Conservation (phyloP, 2,797 vertebrate genomes). For the Cygnus olor region DNA sequence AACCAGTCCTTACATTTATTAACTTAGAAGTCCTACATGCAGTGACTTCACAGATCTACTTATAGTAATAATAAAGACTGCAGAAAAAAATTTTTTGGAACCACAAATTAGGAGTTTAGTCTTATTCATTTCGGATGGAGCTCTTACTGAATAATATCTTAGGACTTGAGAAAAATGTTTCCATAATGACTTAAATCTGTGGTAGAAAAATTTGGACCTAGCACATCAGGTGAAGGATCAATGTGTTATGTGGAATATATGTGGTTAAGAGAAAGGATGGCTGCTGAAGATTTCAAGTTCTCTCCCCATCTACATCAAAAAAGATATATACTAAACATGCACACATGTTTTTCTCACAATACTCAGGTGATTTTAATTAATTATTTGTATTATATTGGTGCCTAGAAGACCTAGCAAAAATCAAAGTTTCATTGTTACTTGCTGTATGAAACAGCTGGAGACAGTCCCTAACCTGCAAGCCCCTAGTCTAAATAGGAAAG, state of each 20-base stretch:
- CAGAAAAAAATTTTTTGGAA: not conserved
- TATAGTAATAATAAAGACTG: not conserved
- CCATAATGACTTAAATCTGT: not conserved
- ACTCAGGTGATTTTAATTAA: not conserved
- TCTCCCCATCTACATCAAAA: not conserved
- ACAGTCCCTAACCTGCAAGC: not conserved
- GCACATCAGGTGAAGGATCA: not conserved
- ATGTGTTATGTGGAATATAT: not conserved
- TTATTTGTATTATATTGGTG: not conserved
- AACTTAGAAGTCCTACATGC: not conserved
- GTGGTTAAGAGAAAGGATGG: not conserved
- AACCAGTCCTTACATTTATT: not conserved
- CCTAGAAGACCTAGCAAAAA: not conserved
- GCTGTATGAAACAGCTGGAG: not conserved
- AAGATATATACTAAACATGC: not conserved
- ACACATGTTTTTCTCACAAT: not conserved
- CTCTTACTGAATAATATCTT: not conserved
- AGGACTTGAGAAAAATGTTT: not conserved
- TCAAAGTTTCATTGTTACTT: not conserved
- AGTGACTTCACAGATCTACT: not conserved
- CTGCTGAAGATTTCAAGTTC: not conserved
- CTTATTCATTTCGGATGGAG: not conserved
- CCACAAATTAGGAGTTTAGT: not conserved
- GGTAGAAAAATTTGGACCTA: not conserved
- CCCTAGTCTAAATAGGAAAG: not conserved